Percentiles rank a stretch among this genome's conserved stretches.
These are phyloP conservation scores for Gymnocephalus cernua DNA, from an alignment of 2,113 vertebrate species.

Conservation along the genomic window DNA sequence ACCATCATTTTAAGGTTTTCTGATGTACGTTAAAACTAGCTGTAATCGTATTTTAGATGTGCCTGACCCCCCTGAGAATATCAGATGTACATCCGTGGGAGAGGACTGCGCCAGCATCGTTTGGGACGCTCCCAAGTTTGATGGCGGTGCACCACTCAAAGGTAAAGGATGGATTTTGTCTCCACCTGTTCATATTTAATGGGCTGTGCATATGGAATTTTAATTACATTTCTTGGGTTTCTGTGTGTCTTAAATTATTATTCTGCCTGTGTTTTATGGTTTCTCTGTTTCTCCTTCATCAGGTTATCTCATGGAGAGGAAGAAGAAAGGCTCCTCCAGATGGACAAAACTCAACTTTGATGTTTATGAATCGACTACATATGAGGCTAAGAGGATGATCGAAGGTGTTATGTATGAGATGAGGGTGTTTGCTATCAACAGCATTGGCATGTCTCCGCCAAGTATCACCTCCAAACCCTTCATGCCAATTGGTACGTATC, in stretches of 20 bases:
- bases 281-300: not conserved
- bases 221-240: not conserved
- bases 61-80: constrained; percentile 89
- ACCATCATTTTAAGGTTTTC: not conserved
- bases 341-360: constrained; percentile 96
- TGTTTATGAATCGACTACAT: constrained; percentile 83
- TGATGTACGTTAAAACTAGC: constrained; percentile 5
- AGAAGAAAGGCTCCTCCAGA: constrained; percentile 92
- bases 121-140: constrained; percentile 89
- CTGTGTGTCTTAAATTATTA: not conserved
- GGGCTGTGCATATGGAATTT: not conserved
- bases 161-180: constrained; percentile 72
- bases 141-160: constrained; percentile 89
- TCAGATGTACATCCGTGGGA: constrained; percentile 87
- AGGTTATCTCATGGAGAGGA: constrained; percentile 95
- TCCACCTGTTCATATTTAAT: not conserved
- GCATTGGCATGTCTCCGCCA: constrained; percentile 89
- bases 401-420: constrained; percentile 93
- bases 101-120: constrained; percentile 88
- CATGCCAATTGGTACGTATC: constrained; percentile 84
- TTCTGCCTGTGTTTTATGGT: not conserved
- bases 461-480: constrained; percentile 87
- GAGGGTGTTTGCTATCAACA: constrained; percentile 90
- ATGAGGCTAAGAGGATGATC: constrained; percentile 93
- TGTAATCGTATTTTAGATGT: constrained; percentile 82